phyloP scores from a whole-genome alignment of 1,140 invertebrate genomes.

The Aphidius ervi region DNA sequence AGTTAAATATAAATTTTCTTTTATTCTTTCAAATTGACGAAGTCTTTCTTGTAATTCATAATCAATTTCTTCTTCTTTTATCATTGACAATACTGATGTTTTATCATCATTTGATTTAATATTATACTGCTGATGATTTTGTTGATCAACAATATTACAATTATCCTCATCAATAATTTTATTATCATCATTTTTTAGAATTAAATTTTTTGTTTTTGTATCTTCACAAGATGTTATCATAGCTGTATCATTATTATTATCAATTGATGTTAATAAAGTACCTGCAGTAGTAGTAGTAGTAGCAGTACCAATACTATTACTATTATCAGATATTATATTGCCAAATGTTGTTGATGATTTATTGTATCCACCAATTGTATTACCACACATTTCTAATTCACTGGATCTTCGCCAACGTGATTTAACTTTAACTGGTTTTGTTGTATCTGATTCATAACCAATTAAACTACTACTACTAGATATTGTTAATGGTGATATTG shows the following conservation, averaged over 20 bases:
- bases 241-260: no score
- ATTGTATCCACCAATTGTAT: slow-evolving; percentile 33
- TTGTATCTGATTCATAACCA: slow-evolving; percentile 51
- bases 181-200: no score
- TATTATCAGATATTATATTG: slow-evolving; percentile 1
- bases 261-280: no score
- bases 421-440: slow-evolving; percentile 79
- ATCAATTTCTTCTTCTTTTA: slow-evolving; percentile 40
- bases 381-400: slow-evolving; percentile 71
- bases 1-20: slow-evolving; percentile 81
- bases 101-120: background rate
- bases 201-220: no score
- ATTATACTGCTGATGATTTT: background rate
- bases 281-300: no score
- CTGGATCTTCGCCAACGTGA: slow-evolving; percentile 78
- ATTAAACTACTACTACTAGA: slow-evolving; percentile 14
- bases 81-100: slow-evolving; percentile 24
- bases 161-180: no score
- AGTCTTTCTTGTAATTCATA: slow-evolving; percentile 68
- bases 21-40: slow-evolving; percentile 74
- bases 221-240: no score
- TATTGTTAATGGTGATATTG: no score
- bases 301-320: no score
- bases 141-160: no score
- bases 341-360: slow-evolving; percentile 35